Evolutionary conservation across 2,113 vertebrate species (phyloP), one percentile per base, ranked within the genome.

Genomic region (Hepsetus odoe): DNA sequence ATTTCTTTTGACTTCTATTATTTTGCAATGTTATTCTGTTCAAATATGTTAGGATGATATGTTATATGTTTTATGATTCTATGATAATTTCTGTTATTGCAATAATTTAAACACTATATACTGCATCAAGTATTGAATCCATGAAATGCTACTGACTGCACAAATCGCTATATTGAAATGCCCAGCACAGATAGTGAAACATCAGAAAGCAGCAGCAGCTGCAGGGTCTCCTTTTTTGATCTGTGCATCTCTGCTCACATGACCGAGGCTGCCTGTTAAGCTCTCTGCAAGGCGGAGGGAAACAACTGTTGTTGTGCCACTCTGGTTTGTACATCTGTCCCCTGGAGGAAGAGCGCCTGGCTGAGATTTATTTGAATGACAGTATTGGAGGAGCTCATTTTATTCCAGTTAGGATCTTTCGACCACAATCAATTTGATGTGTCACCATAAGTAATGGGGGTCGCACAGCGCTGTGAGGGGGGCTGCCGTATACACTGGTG

Each of bases 341-440:
- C 89, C 82, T 0, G 24, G 62, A 84, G 82, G 59, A 86, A 82
- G 80, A 74, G 71, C 64, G 79, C 81, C 61, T 86, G 89, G 85
- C 70, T 82, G 72, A 87, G 86, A 91, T 93, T 91, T 92, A 90
- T 91, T 89, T 81, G 49, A 84, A 88, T 83, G 81, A 84, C 87
- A 87, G 88, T 93, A 92, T 92, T 89, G 83, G 91, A 94, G 90
- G 90, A 92, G 91, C 89, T 94, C 90, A 91, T 94, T 94, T 93
- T 91, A 92, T 92, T 93, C 87, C 87, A 88, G 89, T 87, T 92
- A 92, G 87, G 89, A 89, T 94, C 90, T 93, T 93, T 91, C 91
- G 89, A 86, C 91, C 89, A 84, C 92, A 89, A 92, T 94, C 94
- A 94, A 92, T 94, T 93, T 91, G 86, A 81, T 14, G 76, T 89